A percentile compares a stretch with the other conserved stretches of the same genome.
Conservation (phyloP, 2,888 invertebrate species). For the Argyresthia albistria region DNA sequence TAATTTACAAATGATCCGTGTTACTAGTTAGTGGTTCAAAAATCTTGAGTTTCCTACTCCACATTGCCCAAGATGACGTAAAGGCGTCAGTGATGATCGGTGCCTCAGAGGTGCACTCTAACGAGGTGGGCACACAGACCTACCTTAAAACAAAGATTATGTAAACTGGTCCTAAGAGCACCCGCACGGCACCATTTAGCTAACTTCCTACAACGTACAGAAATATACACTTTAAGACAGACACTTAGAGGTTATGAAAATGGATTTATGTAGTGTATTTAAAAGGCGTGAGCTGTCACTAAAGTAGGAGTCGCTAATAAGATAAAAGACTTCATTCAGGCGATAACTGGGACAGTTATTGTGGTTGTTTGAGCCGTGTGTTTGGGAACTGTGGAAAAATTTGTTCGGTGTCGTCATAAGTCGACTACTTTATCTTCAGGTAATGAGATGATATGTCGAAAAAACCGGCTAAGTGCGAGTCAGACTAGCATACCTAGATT, state of each 20-base stretch:
- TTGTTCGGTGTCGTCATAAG: background rate
- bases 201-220: no score
- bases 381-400: background rate
- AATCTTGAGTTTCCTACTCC: background rate
- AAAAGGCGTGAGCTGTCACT: conserved; percentile 8
- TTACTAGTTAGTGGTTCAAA: no score
- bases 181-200: no score
- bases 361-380: conserved; percentile 13
- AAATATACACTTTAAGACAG: no score
- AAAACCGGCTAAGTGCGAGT: no score
- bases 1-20: no score
- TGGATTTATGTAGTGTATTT: background rate
- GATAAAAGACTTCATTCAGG: conserved; percentile 40
- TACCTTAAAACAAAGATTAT: conserved; percentile 3
- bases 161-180: background rate
- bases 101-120: background rate
- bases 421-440: background rate
- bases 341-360: conserved; percentile 40
- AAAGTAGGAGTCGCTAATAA: conserved; percentile 35
- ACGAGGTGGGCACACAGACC: background rate
- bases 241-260: no score
- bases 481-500: no score
- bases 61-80: background rate
- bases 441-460: background rate
- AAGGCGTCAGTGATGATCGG: conserved; percentile 2